These are phyloP conservation scores for Ceratotherium simum DNA, from an alignment of 2,113 vertebrate genomes.

Conservation along the genomic window DNA sequence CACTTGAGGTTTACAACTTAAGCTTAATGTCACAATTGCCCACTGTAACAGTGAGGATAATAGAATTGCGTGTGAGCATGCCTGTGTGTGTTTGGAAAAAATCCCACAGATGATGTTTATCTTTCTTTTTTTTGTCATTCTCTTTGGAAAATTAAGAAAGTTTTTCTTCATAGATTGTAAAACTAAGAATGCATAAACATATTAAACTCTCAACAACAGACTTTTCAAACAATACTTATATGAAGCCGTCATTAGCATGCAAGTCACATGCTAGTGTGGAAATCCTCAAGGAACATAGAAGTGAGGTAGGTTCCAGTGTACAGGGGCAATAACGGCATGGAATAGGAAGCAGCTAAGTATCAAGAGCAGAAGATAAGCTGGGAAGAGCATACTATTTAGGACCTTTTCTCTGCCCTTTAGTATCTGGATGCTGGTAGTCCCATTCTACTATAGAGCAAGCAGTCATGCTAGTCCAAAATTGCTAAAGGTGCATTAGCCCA, in stretches of 20 bases:
- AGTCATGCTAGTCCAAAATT: neutral
- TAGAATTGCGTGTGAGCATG: neutral
- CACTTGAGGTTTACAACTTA: neutral
- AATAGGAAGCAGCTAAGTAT: neutral
- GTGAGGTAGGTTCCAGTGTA: neutral
- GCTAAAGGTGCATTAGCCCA: neutral
- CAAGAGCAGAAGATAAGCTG: neutral
- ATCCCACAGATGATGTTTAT: neutral
- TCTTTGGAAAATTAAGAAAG: slow-evolving; percentile 3
- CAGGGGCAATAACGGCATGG: neutral
- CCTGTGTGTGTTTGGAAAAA: neutral
- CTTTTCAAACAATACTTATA: neutral
- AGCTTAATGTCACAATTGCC: neutral
- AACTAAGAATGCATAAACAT: neutral
- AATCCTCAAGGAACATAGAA: neutral
- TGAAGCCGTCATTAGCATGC: neutral
- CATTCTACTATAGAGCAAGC: neutral
- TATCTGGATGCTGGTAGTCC: neutral
- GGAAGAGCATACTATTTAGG: neutral
- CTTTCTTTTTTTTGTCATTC: neutral
- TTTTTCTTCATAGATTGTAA: neutral
- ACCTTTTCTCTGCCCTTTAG: neutral
- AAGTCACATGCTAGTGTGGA: neutral
- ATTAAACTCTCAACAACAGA: neutral
- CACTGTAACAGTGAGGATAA: neutral